These are phyloP conservation scores for Fregata magnificens DNA, from an alignment of 2,113 vertebrate genomes.

Conservation along the genomic window DNA sequence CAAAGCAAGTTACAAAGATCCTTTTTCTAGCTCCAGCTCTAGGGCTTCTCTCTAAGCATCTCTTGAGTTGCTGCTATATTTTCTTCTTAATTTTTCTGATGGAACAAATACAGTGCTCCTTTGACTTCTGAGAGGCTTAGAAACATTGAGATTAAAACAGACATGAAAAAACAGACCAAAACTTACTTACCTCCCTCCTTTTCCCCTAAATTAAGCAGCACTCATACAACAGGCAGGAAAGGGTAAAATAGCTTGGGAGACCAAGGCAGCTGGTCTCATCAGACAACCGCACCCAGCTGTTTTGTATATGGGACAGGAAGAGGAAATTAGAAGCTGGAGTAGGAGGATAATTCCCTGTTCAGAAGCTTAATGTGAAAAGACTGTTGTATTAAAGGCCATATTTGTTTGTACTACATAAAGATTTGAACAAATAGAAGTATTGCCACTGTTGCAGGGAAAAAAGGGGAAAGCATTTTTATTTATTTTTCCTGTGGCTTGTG, in stretches of 20 bases:
- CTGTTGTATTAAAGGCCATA: conserved; percentile 1
- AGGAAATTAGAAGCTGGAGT: conserved; percentile 52
- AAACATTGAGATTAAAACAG: background rate
- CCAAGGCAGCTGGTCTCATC: conserved; percentile 41
- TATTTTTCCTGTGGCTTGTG: background rate
- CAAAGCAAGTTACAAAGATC: background rate
- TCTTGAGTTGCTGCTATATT: background rate
- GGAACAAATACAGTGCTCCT: background rate
- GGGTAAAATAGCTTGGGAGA: background rate
- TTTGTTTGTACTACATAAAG: background rate
- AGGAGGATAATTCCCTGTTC: conserved; percentile 46
- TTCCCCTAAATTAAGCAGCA: background rate
- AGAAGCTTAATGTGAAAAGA: conserved; percentile 46
- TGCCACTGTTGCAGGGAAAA: background rate
- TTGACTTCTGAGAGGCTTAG: background rate
- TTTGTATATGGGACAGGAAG: conserved; percentile 60
- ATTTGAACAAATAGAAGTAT: background rate
- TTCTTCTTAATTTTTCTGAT: background rate
- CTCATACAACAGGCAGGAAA: background rate
- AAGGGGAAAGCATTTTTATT: background rate
- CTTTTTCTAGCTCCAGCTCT: background rate
- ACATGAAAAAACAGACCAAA: background rate
- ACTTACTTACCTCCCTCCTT: background rate
- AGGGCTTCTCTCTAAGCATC: background rate
- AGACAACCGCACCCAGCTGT: conserved; percentile 58